Evolutionary conservation across 1,140 invertebrate genomes (phyloP), one percentile per base, ranked within the genome.

Genomic region (Leptinotarsa undecemlineata): DNA sequence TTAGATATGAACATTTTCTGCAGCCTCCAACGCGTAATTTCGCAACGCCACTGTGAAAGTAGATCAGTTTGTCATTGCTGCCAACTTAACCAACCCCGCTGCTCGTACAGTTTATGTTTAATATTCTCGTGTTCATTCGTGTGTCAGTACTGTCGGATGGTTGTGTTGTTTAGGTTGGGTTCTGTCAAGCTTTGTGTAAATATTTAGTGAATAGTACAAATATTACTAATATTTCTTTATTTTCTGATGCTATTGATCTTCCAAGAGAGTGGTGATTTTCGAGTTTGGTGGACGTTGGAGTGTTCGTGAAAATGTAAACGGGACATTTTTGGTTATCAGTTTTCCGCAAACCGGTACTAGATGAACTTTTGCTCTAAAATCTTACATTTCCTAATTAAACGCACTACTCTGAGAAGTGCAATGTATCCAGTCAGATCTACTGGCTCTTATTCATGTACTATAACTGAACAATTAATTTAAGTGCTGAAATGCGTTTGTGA

Each of bases 321-420:
- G n/a, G 51, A 15, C 51, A 15, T 57, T 19, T 57, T 57, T 42
- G 33, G 33, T 42, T 17, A 57, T 57, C 51, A 17, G 51, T 57
- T 57, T 57, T 64, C 47, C n/a, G 15, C 47, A 70, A 70, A 70
- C 68, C 68, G 68, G 68, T 70, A 70, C 51, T 57, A 20, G 48
- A 57, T 70, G 68, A 70, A 70, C 68, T 70, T 70, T 70, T 70
- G 68, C 68, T 70, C 68, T 70, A 57, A 70, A 70, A 70, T 70
- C 67, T 26, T 15, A 23, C 62, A 23, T 26, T 64, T 64, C 17
- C 62, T 26, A 64, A 64, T 64, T 26, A 15, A 64, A 20, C 20
- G 62, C 60, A n/a, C 17, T 64, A 64, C 62, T 15, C 14, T 17
- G 0, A 64, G 15, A 64, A 15, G 62, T 26, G 62, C 62, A n/a